phyloP scores from a whole-genome alignment of 2,797 vertebrate genomes.

The Philypnodon macrostomus region DNA sequence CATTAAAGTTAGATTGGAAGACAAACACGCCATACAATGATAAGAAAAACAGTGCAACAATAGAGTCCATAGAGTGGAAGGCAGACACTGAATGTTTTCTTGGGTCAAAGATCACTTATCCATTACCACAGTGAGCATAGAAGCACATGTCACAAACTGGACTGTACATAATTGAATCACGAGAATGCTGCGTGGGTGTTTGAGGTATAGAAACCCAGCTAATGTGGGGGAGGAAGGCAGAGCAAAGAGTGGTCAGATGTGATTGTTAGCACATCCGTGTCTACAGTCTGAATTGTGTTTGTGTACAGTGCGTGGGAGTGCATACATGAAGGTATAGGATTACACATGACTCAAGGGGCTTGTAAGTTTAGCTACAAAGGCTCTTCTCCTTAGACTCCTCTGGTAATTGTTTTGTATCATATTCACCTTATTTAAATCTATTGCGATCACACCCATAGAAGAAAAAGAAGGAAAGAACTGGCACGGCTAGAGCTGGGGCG shows the following conservation, averaged over 20 bases:
- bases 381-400: no score
- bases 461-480: slow-evolving; percentile 10
- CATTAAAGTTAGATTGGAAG: slow-evolving; percentile 62
- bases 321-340: slow-evolving; percentile 20
- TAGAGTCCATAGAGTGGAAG: slow-evolving; percentile 26
- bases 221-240: slow-evolving; percentile 18
- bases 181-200: slow-evolving; percentile 53
- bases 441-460: slow-evolving; percentile 26
- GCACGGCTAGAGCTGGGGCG: slow-evolving; percentile 11
- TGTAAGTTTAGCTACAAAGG: not conserved
- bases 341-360: slow-evolving; percentile 22
- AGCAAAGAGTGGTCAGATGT: slow-evolving; percentile 21
- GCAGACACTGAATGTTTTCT: slow-evolving; percentile 43
- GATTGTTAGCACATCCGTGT: slow-evolving; percentile 34
- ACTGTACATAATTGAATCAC: slow-evolving; percentile 61
- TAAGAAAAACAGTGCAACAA: slow-evolving; percentile 19
- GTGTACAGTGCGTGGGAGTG: slow-evolving; percentile 18
- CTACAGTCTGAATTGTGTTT: slow-evolving; percentile 10
- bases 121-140: slow-evolving; percentile 57
- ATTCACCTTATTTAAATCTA: slow-evolving; percentile 33
- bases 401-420: slow-evolving; percentile 34
- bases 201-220: slow-evolving; percentile 49
- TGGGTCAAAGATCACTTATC: slow-evolving; percentile 56
- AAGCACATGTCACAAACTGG: slow-evolving; percentile 44
- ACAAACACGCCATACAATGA: slow-evolving; percentile 30